Base-by-base conservation (phyloP, 2,888 invertebrate species). In the Andrena hattorfiana region DNA sequence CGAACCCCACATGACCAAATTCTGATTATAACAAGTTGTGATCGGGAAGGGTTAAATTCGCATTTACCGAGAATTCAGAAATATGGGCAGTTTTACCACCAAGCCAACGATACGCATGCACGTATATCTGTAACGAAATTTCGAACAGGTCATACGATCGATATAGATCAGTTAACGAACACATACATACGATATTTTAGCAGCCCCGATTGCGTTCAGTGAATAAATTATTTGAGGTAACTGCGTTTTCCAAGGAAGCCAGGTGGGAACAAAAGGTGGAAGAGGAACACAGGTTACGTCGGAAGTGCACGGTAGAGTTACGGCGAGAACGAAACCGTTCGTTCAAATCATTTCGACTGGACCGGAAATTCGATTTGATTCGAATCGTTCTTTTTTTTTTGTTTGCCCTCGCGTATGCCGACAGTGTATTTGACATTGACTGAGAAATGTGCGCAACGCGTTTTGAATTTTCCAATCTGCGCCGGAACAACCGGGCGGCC, bases 371-470 rank as follows among this genome's bases (percentile, higher is more conserved):
- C 87, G 86, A 84, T 86, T 86, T 85, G 59, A 82, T 73, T 56
- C 73, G n/a, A 20, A 51, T 48, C 35, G 54, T 26, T 26, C 49
- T 77, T 35, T 73, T 84, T 84, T 87, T 76, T 64, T 79, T 63
- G 48, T 67, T 76, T 60, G 20, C 62, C 49, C 66, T 48, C 63
- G 62, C 62, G 72, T 69, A 77, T 69, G 75, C 68, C 70, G 70
- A 86, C 84, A 73, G 82, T 89, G 90, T 87, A 84, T 89, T 90
- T 89, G 89, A 89, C 87, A 85, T 84, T 79, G 81, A 84, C 80
- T 89, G 90, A 90, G 89, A 90, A 91, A 90, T 88, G 90, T 84
- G 80, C 83, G 75, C 77, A 35, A 63, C 63, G 80, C 86, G 80
- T 66, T 76, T 70, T 83, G 83, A 85, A 83, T 88, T 88, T 88